Evolutionary conservation across 1,140 invertebrate species (phyloP).

Genomic region (Adelges cooleyi): DNA sequence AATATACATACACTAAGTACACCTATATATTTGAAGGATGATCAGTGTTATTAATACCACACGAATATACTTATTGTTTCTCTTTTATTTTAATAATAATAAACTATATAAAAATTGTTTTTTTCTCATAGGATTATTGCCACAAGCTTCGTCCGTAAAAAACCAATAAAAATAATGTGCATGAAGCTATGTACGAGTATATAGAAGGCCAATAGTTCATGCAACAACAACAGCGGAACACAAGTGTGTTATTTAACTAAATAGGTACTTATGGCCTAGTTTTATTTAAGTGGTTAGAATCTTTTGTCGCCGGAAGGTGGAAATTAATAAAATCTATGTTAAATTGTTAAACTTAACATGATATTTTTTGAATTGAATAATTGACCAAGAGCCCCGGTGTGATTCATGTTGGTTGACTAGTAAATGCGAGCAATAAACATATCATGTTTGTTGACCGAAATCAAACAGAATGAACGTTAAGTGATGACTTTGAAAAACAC

Average conservation of each 20-base stretch:
- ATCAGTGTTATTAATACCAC: no score
- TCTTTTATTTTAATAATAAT: no score
- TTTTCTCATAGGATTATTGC: no score
- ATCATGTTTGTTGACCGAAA: neutral
- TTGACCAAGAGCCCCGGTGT: neutral
- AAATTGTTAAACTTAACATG: constrained; percentile 7
- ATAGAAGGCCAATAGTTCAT: constrained; percentile 6
- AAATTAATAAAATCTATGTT: constrained; percentile 3
- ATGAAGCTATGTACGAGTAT: neutral
- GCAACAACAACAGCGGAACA: neutral
- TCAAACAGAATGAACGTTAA: neutral
- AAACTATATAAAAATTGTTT: no score
- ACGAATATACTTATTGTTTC: no score
- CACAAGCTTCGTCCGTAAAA: neutral
- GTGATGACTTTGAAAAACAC: no score
- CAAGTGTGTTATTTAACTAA: neutral
- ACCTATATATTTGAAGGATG: no score
- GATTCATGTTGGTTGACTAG: constrained; percentile 9
- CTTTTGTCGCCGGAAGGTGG: constrained; percentile 8
- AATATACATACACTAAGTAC: no score
- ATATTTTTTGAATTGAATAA: constrained; percentile 17
- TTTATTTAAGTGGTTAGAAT: neutral
- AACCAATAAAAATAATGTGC: constrained; percentile 1
- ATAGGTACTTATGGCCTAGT: constrained; percentile 16
- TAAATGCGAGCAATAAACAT: no score